Percentiles rank a stretch among this genome's conserved stretches.
These are phyloP conservation scores for Meliscaeva auricollis DNA, from an alignment of 2,888 invertebrate genomes.

Conservation along the genomic window DNA sequence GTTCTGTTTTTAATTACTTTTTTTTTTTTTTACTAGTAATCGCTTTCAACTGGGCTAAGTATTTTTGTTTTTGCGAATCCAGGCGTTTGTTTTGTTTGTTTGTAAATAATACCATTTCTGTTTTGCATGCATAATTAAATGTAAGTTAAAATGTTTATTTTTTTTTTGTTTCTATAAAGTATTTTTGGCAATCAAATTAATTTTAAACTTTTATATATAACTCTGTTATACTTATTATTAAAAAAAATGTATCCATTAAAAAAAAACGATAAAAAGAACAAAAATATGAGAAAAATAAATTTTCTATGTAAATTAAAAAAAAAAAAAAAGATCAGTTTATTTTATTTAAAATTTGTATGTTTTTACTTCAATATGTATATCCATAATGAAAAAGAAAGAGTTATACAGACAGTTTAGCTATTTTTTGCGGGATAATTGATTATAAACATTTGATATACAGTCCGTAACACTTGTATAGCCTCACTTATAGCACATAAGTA, in stretches of 20 bases:
- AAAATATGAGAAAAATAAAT: slow-evolving; percentile 70
- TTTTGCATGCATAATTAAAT: slow-evolving; percentile 66
- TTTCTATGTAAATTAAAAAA: slow-evolving; percentile 66
- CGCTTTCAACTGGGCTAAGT: slow-evolving; percentile 26
- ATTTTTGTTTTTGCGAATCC: slow-evolving; percentile 39
- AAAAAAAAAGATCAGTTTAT: slow-evolving; percentile 1
- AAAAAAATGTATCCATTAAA: slow-evolving; percentile 54
- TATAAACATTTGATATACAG: too few relatives aligned
- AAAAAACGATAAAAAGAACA: slow-evolving; percentile 37
- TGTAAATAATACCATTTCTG: slow-evolving; percentile 68
- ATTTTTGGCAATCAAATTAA: slow-evolving; percentile 60
- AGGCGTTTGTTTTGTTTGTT: slow-evolving; percentile 64
- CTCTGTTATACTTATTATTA: slow-evolving; percentile 60
- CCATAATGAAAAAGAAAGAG: too few relatives aligned
- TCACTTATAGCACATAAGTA: too few relatives aligned
- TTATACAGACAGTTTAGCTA: too few relatives aligned
- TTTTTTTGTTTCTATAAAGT: slow-evolving; percentile 41
- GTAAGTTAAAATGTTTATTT: slow-evolving; percentile 54
- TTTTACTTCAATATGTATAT: too few relatives aligned
- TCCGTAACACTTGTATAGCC: too few relatives aligned
- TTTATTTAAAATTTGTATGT: not conserved
- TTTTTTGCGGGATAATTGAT: too few relatives aligned
- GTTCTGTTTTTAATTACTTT: not conserved
- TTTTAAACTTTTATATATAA: slow-evolving; percentile 54
- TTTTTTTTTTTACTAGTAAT: not conserved